Evolutionary conservation across 2,113 vertebrate genomes (phyloP).

Genomic region (Python bivittatus): DNA sequence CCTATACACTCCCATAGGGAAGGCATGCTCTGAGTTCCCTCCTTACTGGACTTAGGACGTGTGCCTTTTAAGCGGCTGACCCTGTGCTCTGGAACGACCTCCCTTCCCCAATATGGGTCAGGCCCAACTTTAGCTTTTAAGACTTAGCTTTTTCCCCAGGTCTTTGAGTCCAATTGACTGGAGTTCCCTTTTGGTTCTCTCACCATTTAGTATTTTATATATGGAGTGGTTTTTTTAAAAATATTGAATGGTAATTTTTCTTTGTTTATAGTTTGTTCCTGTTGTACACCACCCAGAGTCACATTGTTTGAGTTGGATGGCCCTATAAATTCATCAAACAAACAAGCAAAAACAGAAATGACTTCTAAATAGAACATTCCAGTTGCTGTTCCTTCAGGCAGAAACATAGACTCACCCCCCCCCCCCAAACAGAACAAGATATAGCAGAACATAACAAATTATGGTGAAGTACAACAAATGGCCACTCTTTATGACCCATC

Average conservation of each 20-base stretch:
- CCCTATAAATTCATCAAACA: not conserved
- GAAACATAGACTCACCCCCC: not conserved
- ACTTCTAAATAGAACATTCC: not conserved
- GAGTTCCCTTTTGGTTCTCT: not conserved
- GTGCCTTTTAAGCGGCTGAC: not conserved
- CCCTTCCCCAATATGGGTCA: not conserved
- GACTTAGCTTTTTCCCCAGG: not conserved
- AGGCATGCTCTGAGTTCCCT: not conserved
- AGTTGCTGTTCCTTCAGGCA: not conserved
- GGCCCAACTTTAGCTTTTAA: not conserved
- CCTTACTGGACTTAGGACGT: not conserved
- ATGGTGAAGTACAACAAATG: not conserved
- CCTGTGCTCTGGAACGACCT: not conserved
- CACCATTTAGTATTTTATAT: not conserved
- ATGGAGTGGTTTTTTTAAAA: not conserved
- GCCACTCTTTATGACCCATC: not conserved
- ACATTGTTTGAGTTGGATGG: not conserved
- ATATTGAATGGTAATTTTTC: not conserved
- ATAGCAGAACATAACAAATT: not conserved
- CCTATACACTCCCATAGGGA: not conserved
- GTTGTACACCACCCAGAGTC: not conserved
- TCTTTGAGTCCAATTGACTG: not conserved
- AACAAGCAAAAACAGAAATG: not conserved
- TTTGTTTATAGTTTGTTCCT: not conserved
- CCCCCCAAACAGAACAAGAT: not conserved